Evolutionary conservation across 2,113 vertebrate genomes (phyloP), one percentile per base, ranked within the genome.

Genomic region (Bos javanicus): DNA sequence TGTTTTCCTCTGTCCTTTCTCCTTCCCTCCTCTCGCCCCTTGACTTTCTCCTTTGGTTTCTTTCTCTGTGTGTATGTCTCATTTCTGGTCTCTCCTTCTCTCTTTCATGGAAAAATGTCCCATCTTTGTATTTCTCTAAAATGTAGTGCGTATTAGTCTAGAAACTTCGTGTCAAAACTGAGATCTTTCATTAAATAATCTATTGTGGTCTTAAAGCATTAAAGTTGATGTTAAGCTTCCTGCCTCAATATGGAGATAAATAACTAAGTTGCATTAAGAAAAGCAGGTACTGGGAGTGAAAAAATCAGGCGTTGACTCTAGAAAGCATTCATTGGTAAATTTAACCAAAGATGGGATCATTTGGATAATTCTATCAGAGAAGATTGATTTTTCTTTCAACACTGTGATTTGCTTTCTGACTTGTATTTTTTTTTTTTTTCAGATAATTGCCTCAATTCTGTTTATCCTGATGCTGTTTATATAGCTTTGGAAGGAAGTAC

Each of bases 341-440:
- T 59, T 86, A 92, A 62, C 76, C 86, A 52, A 92, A 90, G 60
- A 43, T 19, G 33, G 8, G 30, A 33, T 62, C 36, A 2, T 26
- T 28, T 92, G 28, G 21, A 26, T 88, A 46, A 57, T 87, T 86
- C 56, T 91, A 36, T 89, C 88, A 46, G 50, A 89, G 60, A 89
- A 28, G 25, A 33, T 83, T 87, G 36, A 80, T 78, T 78, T 95
- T 97, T 86, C n/a, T 97, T 91, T 91, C 88, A 87, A 4, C 19
- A 8, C 36, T 80, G 39, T 28, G 25, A n/a, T 87, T 88, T 94
- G 62, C 60, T 96, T 90, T 62, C 50, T 60, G 84, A 71, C 52
- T 33, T 83, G 59, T 28, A 8, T 86, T 93, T 91, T 85, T 13
- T 23, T 33, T 39, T 33, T 39, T 39, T 13, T 25, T 28, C 52